Percentiles rank a stretch among this genome's conserved stretches.
Conservation (phyloP, 2,888 invertebrate genomes). For the Meloe dianella region DNA sequence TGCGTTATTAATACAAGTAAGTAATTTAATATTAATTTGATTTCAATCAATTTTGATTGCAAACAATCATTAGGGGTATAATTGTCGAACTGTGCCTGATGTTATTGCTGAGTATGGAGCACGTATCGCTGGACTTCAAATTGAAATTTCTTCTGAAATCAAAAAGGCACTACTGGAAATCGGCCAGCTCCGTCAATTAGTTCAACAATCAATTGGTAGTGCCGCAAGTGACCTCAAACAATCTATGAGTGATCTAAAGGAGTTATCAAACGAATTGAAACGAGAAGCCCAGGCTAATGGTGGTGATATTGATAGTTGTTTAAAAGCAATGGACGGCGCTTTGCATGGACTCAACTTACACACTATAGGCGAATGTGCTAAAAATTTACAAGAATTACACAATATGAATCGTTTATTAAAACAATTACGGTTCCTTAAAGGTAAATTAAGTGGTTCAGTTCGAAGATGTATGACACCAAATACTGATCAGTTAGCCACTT, state of each 20-base stretch:
- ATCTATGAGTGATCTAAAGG: not conserved
- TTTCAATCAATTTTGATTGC: too few species aligned
- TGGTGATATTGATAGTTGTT: not conserved
- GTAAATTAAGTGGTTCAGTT: not conserved
- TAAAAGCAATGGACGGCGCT: not conserved
- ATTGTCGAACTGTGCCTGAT: conserved; percentile 1
- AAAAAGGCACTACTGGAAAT: not conserved
- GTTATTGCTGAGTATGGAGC: not conserved
- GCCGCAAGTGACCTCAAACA: not conserved
- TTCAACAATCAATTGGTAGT: not conserved
- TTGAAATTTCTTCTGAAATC: not conserved
- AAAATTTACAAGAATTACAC: not conserved
- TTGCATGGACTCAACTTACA: not conserved
- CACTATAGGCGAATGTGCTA: not conserved
- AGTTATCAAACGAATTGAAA: not conserved
- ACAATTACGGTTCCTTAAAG: not conserved
- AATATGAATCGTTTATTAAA: not conserved
- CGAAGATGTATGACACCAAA: not conserved
- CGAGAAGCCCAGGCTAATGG: not conserved
- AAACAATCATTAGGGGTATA: not conserved
- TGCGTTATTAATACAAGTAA: conserved; percentile 3
- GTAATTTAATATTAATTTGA: not conserved
- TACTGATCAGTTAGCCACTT: not conserved
- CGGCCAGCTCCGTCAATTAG: not conserved
- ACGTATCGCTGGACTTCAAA: not conserved